Percentiles rank a stretch among this genome's conserved stretches.
phyloP scores from a whole-genome alignment of 2,797 vertebrate genomes.

The Galagoides demidoff region DNA sequence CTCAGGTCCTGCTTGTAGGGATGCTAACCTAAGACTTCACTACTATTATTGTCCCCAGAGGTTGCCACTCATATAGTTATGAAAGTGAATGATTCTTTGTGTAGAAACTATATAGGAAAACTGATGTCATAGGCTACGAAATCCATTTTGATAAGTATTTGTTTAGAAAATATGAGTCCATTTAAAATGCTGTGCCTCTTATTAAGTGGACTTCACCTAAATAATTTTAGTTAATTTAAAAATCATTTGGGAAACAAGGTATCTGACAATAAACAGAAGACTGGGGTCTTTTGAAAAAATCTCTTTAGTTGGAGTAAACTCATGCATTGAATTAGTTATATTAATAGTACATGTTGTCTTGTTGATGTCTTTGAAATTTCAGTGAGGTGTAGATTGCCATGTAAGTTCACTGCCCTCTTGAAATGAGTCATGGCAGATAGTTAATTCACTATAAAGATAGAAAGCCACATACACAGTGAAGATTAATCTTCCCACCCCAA shows the following conservation, averaged over 20 bases:
- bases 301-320: background rate
- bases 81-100: background rate
- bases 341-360: background rate
- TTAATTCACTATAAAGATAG: background rate
- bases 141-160: background rate
- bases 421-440: background rate
- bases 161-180: conserved; percentile 1
- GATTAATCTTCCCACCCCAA: background rate
- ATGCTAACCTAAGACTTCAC: background rate
- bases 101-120: background rate
- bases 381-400: background rate
- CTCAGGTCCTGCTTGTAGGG: background rate
- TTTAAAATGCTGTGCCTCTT: background rate
- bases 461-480: background rate
- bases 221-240: conserved; percentile 6
- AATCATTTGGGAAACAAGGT: background rate
- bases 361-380: background rate
- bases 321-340: background rate
- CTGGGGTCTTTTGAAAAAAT: background rate
- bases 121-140: background rate
- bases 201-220: background rate
- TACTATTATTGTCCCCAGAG: background rate
- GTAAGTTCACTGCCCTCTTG: background rate
- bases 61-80: background rate
- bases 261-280: background rate